Percentiles rank a stretch among this genome's conserved stretches.
These are phyloP conservation scores for Baronia brevicornis DNA, from an alignment of 2,888 invertebrate genomes.

Conservation along the genomic window DNA sequence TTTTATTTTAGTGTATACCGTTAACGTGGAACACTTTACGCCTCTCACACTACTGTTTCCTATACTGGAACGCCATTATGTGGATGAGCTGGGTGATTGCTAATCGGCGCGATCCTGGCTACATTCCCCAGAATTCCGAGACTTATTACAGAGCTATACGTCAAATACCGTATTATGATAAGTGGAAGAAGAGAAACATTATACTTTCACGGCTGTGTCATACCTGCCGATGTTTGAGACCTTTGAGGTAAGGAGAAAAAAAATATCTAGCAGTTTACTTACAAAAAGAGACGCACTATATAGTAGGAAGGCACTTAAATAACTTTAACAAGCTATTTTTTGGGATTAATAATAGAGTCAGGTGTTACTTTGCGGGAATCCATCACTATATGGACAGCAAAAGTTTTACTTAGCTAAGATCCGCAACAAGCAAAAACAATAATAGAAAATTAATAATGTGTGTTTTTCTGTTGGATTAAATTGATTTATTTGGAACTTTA, in stretches of 20 bases:
- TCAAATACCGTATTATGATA: conserved; percentile 94
- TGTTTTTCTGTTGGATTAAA: too few species aligned
- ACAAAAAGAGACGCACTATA: too few species aligned
- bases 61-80: conserved; percentile 93
- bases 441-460: too few species aligned
- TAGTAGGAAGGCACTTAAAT: too few species aligned
- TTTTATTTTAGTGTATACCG: conserved; percentile 82
- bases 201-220: conserved; percentile 90
- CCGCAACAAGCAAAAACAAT: too few species aligned
- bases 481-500: too few species aligned
- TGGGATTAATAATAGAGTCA: too few species aligned
- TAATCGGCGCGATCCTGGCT: conserved; percentile 92
- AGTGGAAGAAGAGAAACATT: conserved; percentile 91
- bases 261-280: too few species aligned
- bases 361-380: too few species aligned
- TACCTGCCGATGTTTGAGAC: conserved; percentile 91
- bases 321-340: too few species aligned
- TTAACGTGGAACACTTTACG: conserved; percentile 92
- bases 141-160: conserved; percentile 93
- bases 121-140: conserved; percentile 91
- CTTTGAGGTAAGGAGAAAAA: conserved; percentile 72
- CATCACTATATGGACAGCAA: too few species aligned
- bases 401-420: too few species aligned
- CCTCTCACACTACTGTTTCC: conserved; percentile 91
- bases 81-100: conserved; percentile 95